These are phyloP conservation scores for Alviniconcha marisindica DNA, from an alignment of 1,140 invertebrate genomes.

Conservation along the genomic window DNA sequence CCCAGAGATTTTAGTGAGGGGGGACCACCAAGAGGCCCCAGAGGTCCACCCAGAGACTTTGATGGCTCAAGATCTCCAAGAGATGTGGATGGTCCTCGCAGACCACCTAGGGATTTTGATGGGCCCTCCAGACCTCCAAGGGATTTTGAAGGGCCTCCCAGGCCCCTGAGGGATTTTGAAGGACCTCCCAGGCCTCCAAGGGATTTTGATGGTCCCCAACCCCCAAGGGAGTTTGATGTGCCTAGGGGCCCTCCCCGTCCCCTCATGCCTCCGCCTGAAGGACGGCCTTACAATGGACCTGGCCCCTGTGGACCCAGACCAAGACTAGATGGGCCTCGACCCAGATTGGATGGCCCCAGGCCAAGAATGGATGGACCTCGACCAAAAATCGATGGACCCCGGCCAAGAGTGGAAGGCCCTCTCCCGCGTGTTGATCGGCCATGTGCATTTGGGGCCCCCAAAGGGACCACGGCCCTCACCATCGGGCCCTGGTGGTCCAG, in stretches of 20 bases:
- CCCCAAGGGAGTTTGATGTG: not conserved
- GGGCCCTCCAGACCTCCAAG: conserved; percentile 23
- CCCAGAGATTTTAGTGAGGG: not conserved
- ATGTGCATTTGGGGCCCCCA: not conserved
- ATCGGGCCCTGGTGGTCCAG: not conserved
- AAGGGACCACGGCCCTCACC: not conserved
- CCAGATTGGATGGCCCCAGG: conserved; percentile 11
- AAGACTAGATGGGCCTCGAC: conserved; percentile 16
- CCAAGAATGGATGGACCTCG: not conserved
- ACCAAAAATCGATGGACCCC: conserved; percentile 27
- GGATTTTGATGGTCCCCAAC: not conserved
- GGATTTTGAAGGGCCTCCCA: conserved; percentile 16
- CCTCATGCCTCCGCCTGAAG: not conserved
- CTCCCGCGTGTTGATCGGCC: not conserved
- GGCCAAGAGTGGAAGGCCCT: conserved; percentile 2
- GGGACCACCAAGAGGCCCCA: not conserved
- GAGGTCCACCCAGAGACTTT: conserved; percentile 35
- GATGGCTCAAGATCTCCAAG: conserved; percentile 15
- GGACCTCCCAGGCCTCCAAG: not conserved
- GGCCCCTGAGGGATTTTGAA: conserved; percentile 17
- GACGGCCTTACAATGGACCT: not conserved
- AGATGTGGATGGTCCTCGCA: conserved; percentile 23
- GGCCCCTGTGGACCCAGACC: conserved; percentile 19
- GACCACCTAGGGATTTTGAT: conserved; percentile 18
- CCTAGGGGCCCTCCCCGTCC: not conserved